Conservation (phyloP, 2,888 invertebrate genomes). For the Dusona sp. region DNA sequence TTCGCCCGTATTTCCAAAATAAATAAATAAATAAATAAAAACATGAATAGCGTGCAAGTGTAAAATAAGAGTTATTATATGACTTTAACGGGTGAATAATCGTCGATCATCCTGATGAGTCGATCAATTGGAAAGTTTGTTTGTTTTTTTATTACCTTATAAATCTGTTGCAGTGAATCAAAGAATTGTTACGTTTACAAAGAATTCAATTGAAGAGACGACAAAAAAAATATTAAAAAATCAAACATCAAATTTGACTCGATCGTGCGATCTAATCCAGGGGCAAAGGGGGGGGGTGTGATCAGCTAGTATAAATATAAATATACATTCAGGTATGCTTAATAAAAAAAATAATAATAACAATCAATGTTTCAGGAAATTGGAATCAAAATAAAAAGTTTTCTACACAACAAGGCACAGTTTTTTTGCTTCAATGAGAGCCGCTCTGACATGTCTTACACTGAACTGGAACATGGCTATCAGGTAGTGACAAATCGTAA, state of each 20-base stretch:
- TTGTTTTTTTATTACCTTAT: no score
- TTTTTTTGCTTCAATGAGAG: constrained; percentile 80
- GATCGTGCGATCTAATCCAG: background rate
- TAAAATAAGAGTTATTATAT: background rate
- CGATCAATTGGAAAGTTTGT: background rate
- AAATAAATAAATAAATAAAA: background rate
- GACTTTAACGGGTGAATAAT: background rate
- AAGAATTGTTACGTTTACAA: no score
- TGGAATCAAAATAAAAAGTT: background rate
- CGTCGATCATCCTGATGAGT: background rate
- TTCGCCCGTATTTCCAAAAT: no score
- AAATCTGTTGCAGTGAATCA: no score
- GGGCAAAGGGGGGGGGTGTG: no score
- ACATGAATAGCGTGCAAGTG: background rate
- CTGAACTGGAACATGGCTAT: constrained; percentile 96
- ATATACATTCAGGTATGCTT: background rate
- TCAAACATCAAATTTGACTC: no score
- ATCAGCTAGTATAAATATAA: background rate
- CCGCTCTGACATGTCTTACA: constrained; percentile 91
- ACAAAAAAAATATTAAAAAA: no score
- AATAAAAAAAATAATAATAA: background rate
- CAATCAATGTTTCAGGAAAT: constrained; percentile 2
- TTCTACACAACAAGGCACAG: constrained; percentile 58
- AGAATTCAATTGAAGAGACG: no score
- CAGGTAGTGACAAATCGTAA: constrained; percentile 88